These are phyloP conservation scores for Pachycephala philippinensis DNA, from an alignment of 2,113 vertebrate species.

Conservation along the genomic window DNA sequence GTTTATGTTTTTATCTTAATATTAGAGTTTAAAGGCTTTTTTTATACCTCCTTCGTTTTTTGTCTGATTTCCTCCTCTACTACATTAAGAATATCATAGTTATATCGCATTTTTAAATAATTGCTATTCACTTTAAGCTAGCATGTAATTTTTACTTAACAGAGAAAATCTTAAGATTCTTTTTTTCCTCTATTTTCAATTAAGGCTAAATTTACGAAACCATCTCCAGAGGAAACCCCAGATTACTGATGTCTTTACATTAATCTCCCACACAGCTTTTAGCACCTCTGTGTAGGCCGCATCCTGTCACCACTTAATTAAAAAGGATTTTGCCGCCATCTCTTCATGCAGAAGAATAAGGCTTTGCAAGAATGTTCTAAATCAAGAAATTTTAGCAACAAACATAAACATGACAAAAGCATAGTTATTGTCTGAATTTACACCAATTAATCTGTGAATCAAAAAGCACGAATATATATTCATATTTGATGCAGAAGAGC, in stretches of 20 bases:
- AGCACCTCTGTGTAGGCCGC: not conserved
- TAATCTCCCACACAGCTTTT: constrained; percentile 36
- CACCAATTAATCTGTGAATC: not conserved
- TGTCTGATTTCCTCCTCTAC: not conserved
- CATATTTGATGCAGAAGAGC: not conserved
- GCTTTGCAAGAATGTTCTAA: not conserved
- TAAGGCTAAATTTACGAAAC: constrained; percentile 25
- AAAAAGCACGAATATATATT: not conserved
- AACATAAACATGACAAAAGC: not conserved
- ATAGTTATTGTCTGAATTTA: not conserved
- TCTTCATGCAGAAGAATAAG: not conserved
- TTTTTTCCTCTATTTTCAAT: constrained; percentile 30
- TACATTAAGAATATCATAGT: not conserved
- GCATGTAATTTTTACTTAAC: constrained; percentile 20
- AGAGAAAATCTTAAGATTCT: not conserved
- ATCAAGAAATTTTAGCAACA: not conserved
- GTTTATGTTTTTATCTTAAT: not conserved
- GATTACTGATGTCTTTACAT: constrained; percentile 26
- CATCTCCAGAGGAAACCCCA: constrained; percentile 33
- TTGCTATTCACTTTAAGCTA: constrained; percentile 16
- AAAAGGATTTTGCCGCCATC: not conserved
- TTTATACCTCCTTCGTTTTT: not conserved
- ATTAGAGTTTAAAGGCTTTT: not conserved
- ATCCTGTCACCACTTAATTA: not conserved
- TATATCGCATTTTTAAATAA: not conserved